A percentile compares a stretch with the other conserved stretches of the same genome.
phyloP scores from a whole-genome alignment of 2,888 invertebrate genomes.

The Eucriotettix oculatus region DNA sequence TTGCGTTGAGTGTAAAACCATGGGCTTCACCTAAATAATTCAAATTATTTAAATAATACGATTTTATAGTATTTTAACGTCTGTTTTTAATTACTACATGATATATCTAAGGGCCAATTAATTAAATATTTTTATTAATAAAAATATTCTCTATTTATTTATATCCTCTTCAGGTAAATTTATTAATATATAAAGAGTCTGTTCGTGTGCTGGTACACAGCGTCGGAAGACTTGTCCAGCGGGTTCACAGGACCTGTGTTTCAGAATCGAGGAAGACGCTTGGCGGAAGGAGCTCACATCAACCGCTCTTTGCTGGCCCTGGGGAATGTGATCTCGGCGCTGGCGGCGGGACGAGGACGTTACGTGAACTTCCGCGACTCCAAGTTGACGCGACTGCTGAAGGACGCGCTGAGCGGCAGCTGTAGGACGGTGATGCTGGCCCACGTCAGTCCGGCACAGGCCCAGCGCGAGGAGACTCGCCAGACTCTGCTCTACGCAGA shows the following conservation, averaged over 20 bases:
- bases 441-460: conserved; percentile 71
- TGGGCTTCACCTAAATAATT: too few species aligned
- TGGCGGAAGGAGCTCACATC: conserved; percentile 89
- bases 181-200: too few species aligned
- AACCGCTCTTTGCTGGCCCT: conserved; percentile 79
- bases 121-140: too few species aligned
- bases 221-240: too few species aligned
- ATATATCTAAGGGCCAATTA: too few species aligned
- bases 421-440: conserved; percentile 96
- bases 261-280: conserved; percentile 65
- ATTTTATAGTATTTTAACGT: too few species aligned
- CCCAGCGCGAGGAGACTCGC: conserved; percentile 76
- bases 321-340: conserved; percentile 91
- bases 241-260: not conserved
- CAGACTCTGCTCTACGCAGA: conserved; percentile 91
- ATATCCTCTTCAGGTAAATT: too few species aligned
- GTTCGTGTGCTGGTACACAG: too few species aligned
- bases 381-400: conserved; percentile 76
- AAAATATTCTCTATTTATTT: too few species aligned
- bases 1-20: too few species aligned
- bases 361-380: conserved; percentile 95
- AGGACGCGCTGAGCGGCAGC: conserved; percentile 76
- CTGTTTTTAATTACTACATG: too few species aligned
- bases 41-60: too few species aligned
- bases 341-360: conserved; percentile 52